A percentile compares a stretch with the other conserved stretches of the same genome.
Conservation (phyloP, 2,113 vertebrate genomes). For the Bos taurus region ARS-UCD2.0 NC_037343.1:70003501-70004000, state of each 20-base stretch:
- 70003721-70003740: background rate
- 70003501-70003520: background rate
- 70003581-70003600: background rate
- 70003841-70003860: slow-evolving; percentile 21
- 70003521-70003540: background rate
- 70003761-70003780: background rate
- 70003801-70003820: background rate
- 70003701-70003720: background rate
- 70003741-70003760: background rate
- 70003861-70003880: slow-evolving; percentile 23
- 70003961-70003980: background rate
- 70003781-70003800: background rate
- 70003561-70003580: background rate
- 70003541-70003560: background rate
- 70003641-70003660: rapidly evolving
- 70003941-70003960: background rate
- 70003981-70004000: background rate
- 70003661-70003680: no score
- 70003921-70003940: background rate
- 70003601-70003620: background rate
- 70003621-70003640: no score
- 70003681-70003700: background rate
- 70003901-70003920: background rate
- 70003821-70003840: background rate
- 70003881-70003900: background rate